Conservation (phyloP, 2,888 invertebrate species). For the Disparrhopalites patrizii region DNA sequence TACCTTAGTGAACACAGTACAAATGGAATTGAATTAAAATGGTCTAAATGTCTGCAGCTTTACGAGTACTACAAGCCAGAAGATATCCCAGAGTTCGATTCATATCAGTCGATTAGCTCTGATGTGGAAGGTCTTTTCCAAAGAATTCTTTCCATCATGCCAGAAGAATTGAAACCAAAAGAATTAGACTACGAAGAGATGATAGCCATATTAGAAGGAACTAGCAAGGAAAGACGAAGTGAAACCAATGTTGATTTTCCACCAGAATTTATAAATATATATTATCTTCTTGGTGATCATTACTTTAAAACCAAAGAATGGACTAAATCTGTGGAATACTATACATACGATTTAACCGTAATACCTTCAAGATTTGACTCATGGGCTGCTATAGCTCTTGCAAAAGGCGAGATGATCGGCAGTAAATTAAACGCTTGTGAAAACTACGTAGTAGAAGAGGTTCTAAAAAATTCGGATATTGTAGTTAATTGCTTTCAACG, state of each 20-base stretch:
- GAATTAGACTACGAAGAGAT: constrained; percentile 31
- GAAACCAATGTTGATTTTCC: constrained; percentile 21
- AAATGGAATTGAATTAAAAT: constrained; percentile 42
- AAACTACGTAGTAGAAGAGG: constrained; percentile 49
- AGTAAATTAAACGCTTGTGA: constrained; percentile 66
- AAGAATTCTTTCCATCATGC: constrained; percentile 66
- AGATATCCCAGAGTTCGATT: constrained; percentile 75
- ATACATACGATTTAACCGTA: constrained; percentile 74
- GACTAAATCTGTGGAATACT: constrained; percentile 71
- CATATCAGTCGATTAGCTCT: constrained; percentile 70
- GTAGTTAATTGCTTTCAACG: constrained; percentile 76
- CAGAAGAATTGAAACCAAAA: constrained; percentile 64
- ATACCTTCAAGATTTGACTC: constrained; percentile 77
- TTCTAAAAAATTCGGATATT: constrained; percentile 61
- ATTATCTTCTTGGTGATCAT: constrained; percentile 87
- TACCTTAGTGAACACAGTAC: constrained; percentile 41
- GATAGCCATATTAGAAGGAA: constrained; percentile 26
- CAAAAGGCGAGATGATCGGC: constrained; percentile 72
- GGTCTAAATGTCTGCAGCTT: constrained; percentile 52
- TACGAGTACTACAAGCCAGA: constrained; percentile 76
- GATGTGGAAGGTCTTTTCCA: constrained; percentile 74
- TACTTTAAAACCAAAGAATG: constrained; percentile 83
- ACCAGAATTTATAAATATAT: constrained; percentile 63
- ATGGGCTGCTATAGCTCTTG: constrained; percentile 86
- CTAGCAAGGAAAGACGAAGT: neutral